A percentile compares a stretch with the other conserved stretches of the same genome.
phyloP scores from a whole-genome alignment of 2,888 invertebrate species.

The Apomyelois bistriatella region DNA sequence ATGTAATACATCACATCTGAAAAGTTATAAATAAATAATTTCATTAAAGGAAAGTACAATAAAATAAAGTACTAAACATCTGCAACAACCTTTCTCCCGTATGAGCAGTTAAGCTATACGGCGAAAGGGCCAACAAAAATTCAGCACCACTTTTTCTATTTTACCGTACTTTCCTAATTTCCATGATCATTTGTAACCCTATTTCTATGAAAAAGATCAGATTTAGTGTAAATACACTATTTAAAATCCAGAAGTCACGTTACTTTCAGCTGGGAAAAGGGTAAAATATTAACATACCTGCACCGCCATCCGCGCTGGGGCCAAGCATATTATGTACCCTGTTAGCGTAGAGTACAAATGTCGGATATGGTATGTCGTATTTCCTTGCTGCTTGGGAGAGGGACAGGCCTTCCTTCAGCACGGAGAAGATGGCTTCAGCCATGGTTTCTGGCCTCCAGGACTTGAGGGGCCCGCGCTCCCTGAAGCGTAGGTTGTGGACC shows the following conservation, averaged over 20 bases:
- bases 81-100: background rate
- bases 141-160: background rate
- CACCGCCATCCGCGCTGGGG: conserved; percentile 94
- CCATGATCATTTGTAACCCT: too few species aligned
- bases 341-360: conserved; percentile 95
- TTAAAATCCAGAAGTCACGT: background rate
- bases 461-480: conserved; percentile 94
- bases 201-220: too few species aligned
- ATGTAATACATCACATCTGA: too few species aligned
- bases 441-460: conserved; percentile 97
- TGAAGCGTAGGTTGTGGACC: conserved; percentile 93
- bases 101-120: background rate
- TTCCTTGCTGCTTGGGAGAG: conserved; percentile 94
- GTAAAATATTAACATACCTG: conserved; percentile 77
- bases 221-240: background rate
- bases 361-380: conserved; percentile 96
- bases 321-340: conserved; percentile 96
- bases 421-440: conserved; percentile 96
- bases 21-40: too few species aligned
- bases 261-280: background rate
- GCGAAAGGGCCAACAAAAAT: background rate
- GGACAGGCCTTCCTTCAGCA: conserved; percentile 93
- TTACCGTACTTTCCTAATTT: background rate
- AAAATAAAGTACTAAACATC: too few species aligned
- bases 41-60: too few species aligned